These are phyloP conservation scores for Caenorhabditis uteleia DNA, from an alignment of 2,888 invertebrate species.

Conservation along the genomic window DNA sequence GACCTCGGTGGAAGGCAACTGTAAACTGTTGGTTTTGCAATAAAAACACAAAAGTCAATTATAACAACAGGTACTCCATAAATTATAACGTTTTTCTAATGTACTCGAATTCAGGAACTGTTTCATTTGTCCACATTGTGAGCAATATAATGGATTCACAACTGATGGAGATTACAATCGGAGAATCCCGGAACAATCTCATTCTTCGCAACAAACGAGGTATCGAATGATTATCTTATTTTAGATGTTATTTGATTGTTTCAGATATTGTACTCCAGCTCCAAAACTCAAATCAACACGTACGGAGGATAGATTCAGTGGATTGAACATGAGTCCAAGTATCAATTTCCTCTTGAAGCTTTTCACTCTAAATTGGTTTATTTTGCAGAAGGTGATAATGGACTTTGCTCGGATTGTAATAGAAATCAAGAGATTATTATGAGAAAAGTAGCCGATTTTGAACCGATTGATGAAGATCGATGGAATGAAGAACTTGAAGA, in stretches of 20 bases:
- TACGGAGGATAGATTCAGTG: slow-evolving; percentile 11
- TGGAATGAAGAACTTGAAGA: slow-evolving; percentile 54
- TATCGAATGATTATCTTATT: too few relatives aligned
- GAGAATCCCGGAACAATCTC: slow-evolving; percentile 32
- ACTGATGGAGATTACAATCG: slow-evolving; percentile 55
- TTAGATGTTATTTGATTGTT: too few relatives aligned
- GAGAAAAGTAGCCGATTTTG: slow-evolving; percentile 43
- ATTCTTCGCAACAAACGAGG: slow-evolving; percentile 3
- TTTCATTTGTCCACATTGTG: slow-evolving; percentile 50
- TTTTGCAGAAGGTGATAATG: slow-evolving; percentile 34
- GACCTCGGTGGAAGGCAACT: slow-evolving; percentile 15
- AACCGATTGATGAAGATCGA: slow-evolving; percentile 49
- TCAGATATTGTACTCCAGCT: slow-evolving; percentile 16
- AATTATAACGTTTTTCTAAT: neutral
- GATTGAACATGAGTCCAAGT: slow-evolving; percentile 31
- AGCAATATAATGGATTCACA: slow-evolving; percentile 60
- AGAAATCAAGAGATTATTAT: slow-evolving; percentile 45
- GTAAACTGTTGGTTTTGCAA: slow-evolving; percentile 62
- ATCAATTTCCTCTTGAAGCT: neutral
- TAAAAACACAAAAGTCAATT: slow-evolving; percentile 22
- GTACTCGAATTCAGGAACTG: slow-evolving; percentile 23
- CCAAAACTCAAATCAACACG: too few relatives aligned
- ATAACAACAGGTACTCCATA: slow-evolving; percentile 4
- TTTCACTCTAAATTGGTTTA: neutral
- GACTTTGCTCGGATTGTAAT: slow-evolving; percentile 52